A percentile compares a stretch with the other conserved stretches of the same genome.
Conservation (phyloP, 2,113 vertebrate genomes). For the Charadrius vociferus region DNA sequence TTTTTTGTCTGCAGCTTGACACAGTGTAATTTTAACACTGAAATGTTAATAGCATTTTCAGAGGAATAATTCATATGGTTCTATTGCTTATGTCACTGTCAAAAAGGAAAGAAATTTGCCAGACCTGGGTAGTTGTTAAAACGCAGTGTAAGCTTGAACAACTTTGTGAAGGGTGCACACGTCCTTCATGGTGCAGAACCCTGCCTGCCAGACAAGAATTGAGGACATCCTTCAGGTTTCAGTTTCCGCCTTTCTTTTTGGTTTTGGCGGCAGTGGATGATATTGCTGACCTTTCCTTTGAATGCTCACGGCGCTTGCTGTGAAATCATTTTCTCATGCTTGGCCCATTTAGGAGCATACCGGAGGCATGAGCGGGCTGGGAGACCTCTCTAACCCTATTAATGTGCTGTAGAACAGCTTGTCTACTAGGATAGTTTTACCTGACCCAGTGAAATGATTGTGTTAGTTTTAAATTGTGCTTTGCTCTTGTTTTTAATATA, state of each 20-base stretch:
- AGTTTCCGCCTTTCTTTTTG: background rate
- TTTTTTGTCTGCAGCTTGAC: background rate
- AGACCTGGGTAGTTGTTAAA: background rate
- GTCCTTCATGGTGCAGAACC: background rate
- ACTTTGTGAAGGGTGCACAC: rapidly evolving
- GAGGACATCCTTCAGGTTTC: background rate
- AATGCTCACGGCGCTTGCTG: background rate
- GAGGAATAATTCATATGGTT: background rate
- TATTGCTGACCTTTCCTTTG: background rate
- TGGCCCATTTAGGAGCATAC: background rate
- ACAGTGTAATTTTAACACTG: constrained; percentile 4
- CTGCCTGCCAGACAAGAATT: rapidly evolving
- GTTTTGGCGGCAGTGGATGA: background rate
- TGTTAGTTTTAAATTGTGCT: background rate
- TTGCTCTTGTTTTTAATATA: background rate
- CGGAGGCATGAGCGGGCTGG: background rate
- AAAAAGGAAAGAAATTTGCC: background rate
- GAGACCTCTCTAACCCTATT: background rate
- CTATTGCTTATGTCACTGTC: background rate
- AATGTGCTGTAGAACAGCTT: background rate
- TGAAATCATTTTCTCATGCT: background rate
- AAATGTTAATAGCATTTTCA: constrained; percentile 31
- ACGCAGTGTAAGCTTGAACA: background rate
- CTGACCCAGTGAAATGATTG: background rate
- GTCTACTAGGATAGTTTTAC: background rate